Evolutionary conservation across 92 coral and sea anemone genomes (phyloP), one percentile per base, ranked within the genome.

Genomic region (Ricordea florida): DNA sequence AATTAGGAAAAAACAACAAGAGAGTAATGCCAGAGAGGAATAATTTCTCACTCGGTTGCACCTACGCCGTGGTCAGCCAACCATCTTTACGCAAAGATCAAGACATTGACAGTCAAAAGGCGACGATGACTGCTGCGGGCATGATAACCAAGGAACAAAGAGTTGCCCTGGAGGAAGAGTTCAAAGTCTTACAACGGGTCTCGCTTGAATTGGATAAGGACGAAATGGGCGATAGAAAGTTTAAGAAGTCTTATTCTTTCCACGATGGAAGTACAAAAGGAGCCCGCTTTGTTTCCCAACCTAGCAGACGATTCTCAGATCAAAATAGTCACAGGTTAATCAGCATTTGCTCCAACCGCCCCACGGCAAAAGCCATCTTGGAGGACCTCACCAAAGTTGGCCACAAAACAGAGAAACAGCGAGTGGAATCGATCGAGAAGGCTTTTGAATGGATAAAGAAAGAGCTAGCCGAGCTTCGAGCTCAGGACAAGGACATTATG

Each of bases 401-500:
- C 16, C 78, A 71, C 10, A 91, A 91, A 66, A 81, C 88, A 3
- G 90, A 89, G 7, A 73, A 71, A 44, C 90, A 91, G 53, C 47
- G 93, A 34, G 80, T 88, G n/a, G 87, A 87, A 31, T 49, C 62
- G 16, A 90, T 91, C 8, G 97, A 91, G 66, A 62, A 42, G 44
- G 97, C 97, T 14, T 87, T 91, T 45, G 84, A 81, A 18, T 91
- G 97, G 97, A 84, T 91, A 46, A 85, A 90, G 5, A 79, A 91
- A 51, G 93, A 91, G 62, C 78, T 91, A 3, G 84, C 85, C 6
- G 97, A 91, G 33, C 71, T 91, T 32, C 83, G 97, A 3, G 93
- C 92, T 20, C 97, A 91, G 66, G 97, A 91, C 45, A 91, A 91
- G 60, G 97, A 91, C 34, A 91, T 91, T 1, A 91, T 91, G 97